A percentile compares a stretch with the other conserved stretches of the same genome.
phyloP scores from a whole-genome alignment of 2,797 vertebrate genomes.

The Propithecus deckenii region DNA sequence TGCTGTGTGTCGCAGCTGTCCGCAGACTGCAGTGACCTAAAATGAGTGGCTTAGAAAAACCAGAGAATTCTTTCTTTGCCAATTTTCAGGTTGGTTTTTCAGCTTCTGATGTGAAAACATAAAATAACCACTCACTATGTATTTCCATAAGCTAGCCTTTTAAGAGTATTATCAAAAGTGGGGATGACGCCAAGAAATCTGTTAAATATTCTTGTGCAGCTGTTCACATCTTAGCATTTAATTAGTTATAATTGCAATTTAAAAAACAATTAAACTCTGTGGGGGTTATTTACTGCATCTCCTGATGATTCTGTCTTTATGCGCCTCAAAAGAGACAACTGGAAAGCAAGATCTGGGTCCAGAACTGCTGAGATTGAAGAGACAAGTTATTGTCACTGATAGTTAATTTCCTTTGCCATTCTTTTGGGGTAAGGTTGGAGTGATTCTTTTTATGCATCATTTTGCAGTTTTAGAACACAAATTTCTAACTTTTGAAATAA shows the following conservation, averaged over 20 bases:
- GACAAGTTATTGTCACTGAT: neutral
- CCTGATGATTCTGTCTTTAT: neutral
- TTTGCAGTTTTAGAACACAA: neutral
- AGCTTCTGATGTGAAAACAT: constrained; percentile 1
- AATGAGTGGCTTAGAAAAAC: neutral
- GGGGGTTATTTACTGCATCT: constrained; percentile 61
- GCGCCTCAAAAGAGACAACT: neutral
- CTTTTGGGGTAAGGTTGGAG: neutral
- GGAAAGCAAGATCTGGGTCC: neutral
- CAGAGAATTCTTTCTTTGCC: neutral
- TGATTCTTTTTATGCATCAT: neutral
- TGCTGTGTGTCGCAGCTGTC: neutral
- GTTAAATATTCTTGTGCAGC: constrained; percentile 64
- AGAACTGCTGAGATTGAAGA: neutral
- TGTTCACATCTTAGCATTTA: constrained; percentile 70
- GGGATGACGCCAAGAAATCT: constrained; percentile 46
- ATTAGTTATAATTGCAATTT: constrained; percentile 69
- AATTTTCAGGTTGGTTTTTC: neutral
- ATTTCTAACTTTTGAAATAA: neutral
- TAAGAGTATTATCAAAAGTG: neutral
- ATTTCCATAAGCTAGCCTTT: constrained; percentile 28
- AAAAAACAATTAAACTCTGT: constrained; percentile 68
- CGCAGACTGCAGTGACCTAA: neutral
- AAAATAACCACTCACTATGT: constrained; percentile 9
- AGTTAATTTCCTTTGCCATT: neutral